Evolutionary conservation across 1,140 invertebrate genomes (phyloP).

Genomic region (Bombus confusus): DNA sequence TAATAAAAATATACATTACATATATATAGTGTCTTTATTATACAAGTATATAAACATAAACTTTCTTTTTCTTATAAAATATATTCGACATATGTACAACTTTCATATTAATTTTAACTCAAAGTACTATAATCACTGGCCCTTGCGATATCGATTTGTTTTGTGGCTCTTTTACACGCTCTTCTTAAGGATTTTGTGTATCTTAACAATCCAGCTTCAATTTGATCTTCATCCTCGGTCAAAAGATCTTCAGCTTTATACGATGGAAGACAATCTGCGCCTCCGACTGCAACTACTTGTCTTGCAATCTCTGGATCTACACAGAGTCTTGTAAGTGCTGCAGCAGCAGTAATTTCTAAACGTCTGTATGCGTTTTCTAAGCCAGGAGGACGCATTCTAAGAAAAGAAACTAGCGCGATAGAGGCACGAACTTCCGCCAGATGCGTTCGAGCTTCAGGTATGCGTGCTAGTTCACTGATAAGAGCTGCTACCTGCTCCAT

Average conservation of each 20-base stretch:
- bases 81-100: conserved; percentile 46
- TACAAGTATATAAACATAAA: conserved; percentile 17
- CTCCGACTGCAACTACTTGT: conserved; percentile 89
- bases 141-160: conserved; percentile 85
- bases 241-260: conserved; percentile 86
- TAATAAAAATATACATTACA: conserved; percentile 8
- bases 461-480: conserved; percentile 90
- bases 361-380: conserved; percentile 87
- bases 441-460: conserved; percentile 84
- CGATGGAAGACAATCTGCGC: conserved; percentile 87
- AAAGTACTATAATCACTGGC: conserved; percentile 86
- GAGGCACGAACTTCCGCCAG: conserved; percentile 86
- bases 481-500: conserved; percentile 93
- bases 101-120: conserved; percentile 27
- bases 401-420: conserved; percentile 89
- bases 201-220: conserved; percentile 81
- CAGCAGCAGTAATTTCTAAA: conserved; percentile 92
- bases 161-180: conserved; percentile 82
- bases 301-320: conserved; percentile 88
- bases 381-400: conserved; percentile 86
- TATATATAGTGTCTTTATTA: not conserved
- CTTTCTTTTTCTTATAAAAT: conserved; percentile 1
- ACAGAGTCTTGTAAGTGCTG: conserved; percentile 92
- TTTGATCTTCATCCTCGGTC: conserved; percentile 76
- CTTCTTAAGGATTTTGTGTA: conserved; percentile 83